phyloP scores from a whole-genome alignment of 2,888 invertebrate species.

The Phymatocera aterrima region DNA sequence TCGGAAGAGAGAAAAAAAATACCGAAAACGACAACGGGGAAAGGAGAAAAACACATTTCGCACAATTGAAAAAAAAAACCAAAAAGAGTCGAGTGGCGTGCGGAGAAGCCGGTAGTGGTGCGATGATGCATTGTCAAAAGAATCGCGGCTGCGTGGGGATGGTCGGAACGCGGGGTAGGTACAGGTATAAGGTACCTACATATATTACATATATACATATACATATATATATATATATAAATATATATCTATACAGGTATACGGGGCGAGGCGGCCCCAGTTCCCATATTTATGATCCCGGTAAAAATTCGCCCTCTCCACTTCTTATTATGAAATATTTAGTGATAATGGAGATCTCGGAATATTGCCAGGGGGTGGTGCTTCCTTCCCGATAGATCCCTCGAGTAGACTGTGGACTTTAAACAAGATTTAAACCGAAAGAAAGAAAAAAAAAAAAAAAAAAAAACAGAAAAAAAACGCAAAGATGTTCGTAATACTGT shows the following conservation, averaged over 20 bases:
- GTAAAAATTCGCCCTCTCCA: constrained; percentile 56
- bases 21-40: background rate
- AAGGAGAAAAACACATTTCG: background rate
- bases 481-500: no score
- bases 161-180: background rate
- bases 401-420: no score
- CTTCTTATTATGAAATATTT: constrained; percentile 53
- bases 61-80: background rate
- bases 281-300: constrained; percentile 57
- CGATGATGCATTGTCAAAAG: constrained; percentile 44
- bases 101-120: constrained; percentile 14
- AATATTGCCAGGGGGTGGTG: constrained; percentile 42
- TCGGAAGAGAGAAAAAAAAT: no score
- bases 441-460: no score
- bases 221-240: no score
- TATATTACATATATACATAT: no score
- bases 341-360: constrained; percentile 49
- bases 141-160: background rate
- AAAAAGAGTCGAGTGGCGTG: no score
- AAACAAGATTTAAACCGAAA: no score
- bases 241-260: no score
- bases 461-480: no score
- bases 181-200: background rate
- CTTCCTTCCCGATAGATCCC: no score
- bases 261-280: constrained; percentile 31